Evolutionary conservation across 1,140 invertebrate genomes (phyloP), one percentile per base, ranked within the genome.

Genomic region (Maconellicoccus hirsutus): DNA sequence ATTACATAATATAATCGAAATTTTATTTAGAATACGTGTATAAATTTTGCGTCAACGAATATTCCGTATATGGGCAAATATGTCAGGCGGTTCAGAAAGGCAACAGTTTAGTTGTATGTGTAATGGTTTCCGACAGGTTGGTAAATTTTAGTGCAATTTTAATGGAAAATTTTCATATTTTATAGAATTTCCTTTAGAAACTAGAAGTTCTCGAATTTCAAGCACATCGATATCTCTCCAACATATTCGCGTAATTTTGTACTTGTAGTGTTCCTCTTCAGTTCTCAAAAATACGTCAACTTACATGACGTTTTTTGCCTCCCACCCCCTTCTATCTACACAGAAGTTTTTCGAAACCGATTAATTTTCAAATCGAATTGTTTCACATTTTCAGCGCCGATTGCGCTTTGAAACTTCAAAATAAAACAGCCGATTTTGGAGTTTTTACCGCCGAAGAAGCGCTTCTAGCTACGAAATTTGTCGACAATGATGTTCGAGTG

Each of bases 371-470:
- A n/a, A n/a, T n/a, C n/a, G 6, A 71, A 71, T 66, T 16, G 3
- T 39, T 27, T 10, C 26, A 27, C 23, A 63, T 10, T 61, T 22
- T 8, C 63, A 84, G 82, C 70, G 76, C 83, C 14, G 82, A 86
- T 71, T 86, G 85, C 74, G 80, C 83, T 0, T 74, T 84, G 0
- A 79, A 79, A 72, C 74, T 86, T 42, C 75, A 77, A 0, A 74
- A 78, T 19, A 79, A 78, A 0, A 73, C 78, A 52, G 84, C 80
- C 0, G 82, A 86, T 73, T 79, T 86, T 71, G 83, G 82, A 1
- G 73, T 84, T 3, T 84, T 86, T 73, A 80, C 79, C 21, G 81
- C 83, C 14, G 84, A 86, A 73, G 84, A 84, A 73, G 77, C 81
- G 19, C 73, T 85, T 0, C 74, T 85, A 1, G 74, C 83, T 0